phyloP scores from a whole-genome alignment of 2,113 vertebrate genomes.

The Campylomormyrus numenius region DNA sequence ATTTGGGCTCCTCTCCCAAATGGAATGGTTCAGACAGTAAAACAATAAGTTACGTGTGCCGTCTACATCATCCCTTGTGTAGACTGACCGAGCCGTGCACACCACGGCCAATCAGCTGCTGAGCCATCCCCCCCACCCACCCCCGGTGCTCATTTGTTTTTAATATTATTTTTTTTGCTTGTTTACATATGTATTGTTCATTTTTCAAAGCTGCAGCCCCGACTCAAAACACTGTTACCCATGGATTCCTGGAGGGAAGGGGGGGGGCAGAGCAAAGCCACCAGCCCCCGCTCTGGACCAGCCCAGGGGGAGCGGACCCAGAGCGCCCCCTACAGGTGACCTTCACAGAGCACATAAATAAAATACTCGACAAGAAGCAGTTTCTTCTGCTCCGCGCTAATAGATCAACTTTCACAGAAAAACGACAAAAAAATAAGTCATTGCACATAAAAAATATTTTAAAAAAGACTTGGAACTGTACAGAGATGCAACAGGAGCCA shows the following conservation, averaged over 20 bases:
- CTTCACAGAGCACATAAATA: background rate
- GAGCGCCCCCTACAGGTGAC: background rate
- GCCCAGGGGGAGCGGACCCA: background rate
- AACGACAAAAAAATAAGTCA: background rate
- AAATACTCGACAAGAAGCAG: background rate
- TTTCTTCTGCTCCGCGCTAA: background rate
- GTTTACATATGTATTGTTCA: background rate
- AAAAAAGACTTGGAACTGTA: background rate
- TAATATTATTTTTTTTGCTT: background rate
- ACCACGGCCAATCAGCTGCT: background rate
- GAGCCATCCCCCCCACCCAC: background rate
- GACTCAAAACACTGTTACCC: background rate
- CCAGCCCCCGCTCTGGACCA: background rate
- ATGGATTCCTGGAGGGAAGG: background rate
- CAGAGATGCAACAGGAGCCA: background rate
- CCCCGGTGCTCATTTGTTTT: background rate
- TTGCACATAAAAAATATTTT: conserved; percentile 27
- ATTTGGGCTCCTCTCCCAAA: background rate
- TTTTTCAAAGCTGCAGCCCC: background rate
- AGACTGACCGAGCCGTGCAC: background rate
- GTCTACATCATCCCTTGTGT: too few relatives aligned
- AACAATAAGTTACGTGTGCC: background rate
- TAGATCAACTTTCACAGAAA: background rate
- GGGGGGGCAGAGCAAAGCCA: background rate
- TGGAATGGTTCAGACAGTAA: conserved; percentile 6